A percentile compares a stretch with the other conserved stretches of the same genome.
These are phyloP conservation scores for Amblyjoppa fuscipennis DNA, from an alignment of 2,888 invertebrate species.

Conservation along the genomic window DNA sequence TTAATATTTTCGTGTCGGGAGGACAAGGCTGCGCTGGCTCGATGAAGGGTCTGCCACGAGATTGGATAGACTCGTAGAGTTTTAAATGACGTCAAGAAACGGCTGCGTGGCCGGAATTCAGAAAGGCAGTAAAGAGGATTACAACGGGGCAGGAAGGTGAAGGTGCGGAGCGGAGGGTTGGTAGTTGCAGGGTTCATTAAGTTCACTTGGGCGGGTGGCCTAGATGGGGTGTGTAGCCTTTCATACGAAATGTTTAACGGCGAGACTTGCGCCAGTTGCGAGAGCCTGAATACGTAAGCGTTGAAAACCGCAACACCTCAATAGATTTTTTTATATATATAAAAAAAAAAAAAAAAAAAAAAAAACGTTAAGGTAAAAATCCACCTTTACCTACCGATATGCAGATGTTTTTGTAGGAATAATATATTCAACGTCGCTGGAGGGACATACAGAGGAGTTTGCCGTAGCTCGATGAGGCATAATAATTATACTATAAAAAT, in stretches of 20 bases:
- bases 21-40: not conserved
- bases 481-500: not conserved
- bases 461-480: not conserved
- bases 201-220: conserved; percentile 49
- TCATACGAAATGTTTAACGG: conserved; percentile 49
- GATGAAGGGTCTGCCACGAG: conserved; percentile 22
- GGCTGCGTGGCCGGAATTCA: conserved; percentile 45
- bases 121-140: conserved; percentile 43
- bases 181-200: conserved; percentile 46
- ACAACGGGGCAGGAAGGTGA: conserved; percentile 12
- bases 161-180: conserved; percentile 1
- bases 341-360: conserved; percentile 38
- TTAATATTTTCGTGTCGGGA: conserved; percentile 35
- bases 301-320: conserved; percentile 40
- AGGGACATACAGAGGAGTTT: not conserved
- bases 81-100: conserved; percentile 47
- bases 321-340: conserved; percentile 7
- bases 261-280: conserved; percentile 36
- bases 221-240: conserved; percentile 48
- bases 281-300: conserved; percentile 47
- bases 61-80: conserved; percentile 44
- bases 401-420: not conserved
- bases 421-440: not conserved
- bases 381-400: not conserved
- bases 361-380: conserved; percentile 15